Conservation (phyloP, 2,113 vertebrate species). For the Chaetura pelagica region DNA sequence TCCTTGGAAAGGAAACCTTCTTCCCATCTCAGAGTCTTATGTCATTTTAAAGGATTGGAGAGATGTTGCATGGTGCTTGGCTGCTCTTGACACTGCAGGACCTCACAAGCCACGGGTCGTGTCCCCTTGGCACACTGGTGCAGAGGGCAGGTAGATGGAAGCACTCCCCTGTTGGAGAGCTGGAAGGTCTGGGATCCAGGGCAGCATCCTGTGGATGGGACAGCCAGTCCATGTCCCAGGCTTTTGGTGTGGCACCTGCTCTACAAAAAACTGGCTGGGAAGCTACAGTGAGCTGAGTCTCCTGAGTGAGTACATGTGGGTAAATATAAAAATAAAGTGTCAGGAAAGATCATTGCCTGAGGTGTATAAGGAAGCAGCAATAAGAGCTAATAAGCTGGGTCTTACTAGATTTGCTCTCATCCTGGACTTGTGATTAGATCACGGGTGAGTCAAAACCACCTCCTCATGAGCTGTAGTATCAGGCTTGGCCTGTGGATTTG, state of each 20-base stretch:
- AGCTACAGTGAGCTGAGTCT: not conserved
- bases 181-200: not conserved
- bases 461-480: not conserved
- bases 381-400: not conserved
- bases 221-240: not conserved
- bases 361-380: not conserved
- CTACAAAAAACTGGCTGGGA: not conserved
- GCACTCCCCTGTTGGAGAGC: not conserved
- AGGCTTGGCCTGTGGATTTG: not conserved
- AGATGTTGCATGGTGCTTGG: rapidly evolving
- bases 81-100: not conserved
- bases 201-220: not conserved
- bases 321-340: not conserved
- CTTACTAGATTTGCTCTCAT: not conserved
- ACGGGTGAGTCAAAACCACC: not conserved
- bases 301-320: rapidly evolving
- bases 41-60: not conserved
- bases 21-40: not conserved
- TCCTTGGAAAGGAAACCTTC: not conserved
- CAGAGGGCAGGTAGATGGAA: not conserved
- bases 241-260: not conserved
- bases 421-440: not conserved
- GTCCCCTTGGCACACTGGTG: not conserved
- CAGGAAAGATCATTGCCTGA: not conserved
- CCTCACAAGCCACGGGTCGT: rapidly evolving